phyloP scores from a whole-genome alignment of 2,888 invertebrate genomes.

The Lasioglossum villosulum region DNA sequence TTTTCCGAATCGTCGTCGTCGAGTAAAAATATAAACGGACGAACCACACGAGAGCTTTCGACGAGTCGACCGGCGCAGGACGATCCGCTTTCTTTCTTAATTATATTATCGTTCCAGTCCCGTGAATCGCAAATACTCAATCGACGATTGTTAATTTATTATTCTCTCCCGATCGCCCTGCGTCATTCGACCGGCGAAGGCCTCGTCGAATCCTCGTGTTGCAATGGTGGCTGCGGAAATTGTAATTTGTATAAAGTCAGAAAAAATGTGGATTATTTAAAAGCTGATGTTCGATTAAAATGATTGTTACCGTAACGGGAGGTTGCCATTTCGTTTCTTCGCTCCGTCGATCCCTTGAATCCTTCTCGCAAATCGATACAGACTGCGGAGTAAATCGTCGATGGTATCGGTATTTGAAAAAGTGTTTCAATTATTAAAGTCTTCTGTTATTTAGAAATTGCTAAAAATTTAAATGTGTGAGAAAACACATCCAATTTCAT shows the following conservation, averaged over 20 bases:
- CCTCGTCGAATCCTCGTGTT: constrained; percentile 63
- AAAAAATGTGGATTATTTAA: constrained; percentile 80
- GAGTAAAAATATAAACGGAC: constrained; percentile 31
- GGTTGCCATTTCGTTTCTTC: constrained; percentile 6
- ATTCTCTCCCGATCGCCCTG: constrained; percentile 31
- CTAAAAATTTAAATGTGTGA: too few relatives aligned
- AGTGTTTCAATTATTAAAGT: too few relatives aligned
- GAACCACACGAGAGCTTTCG: constrained; percentile 67
- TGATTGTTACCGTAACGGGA: constrained; percentile 81
- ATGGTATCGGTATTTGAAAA: background rate
- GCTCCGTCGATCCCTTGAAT: background rate
- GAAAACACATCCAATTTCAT: too few relatives aligned
- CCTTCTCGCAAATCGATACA: background rate
- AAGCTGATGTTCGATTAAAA: constrained; percentile 82
- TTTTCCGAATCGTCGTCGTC: constrained; percentile 60
- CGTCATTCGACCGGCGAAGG: constrained; percentile 68
- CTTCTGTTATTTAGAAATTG: too few relatives aligned
- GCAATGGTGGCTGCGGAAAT: constrained; percentile 64
- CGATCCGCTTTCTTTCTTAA: constrained; percentile 15
- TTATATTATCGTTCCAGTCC: background rate
- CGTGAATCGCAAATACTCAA: constrained; percentile 54
- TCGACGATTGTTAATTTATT: constrained; percentile 53
- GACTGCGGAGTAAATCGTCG: background rate
- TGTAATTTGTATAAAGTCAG: constrained; percentile 81
- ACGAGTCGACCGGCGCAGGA: constrained; percentile 69